Evolutionary conservation across 2,888 invertebrate genomes (phyloP).

Genomic region (Ormyrus thymus): DNA sequence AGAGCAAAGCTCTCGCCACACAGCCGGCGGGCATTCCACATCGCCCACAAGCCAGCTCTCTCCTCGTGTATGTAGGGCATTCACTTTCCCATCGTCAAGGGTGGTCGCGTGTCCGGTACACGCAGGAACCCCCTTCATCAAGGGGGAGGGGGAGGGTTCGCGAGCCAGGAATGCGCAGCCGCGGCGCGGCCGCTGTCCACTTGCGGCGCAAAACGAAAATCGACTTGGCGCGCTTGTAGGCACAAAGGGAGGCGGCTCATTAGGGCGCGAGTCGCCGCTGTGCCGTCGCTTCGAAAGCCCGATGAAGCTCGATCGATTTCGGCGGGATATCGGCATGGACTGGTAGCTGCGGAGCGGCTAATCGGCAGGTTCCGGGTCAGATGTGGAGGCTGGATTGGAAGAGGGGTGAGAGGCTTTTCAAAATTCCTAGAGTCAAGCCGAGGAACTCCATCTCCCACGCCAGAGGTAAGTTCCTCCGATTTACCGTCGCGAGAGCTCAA

Average conservation of each 20-base stretch:
- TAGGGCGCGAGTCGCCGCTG: background rate
- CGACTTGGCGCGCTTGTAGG: conserved; percentile 40
- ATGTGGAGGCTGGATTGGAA: background rate
- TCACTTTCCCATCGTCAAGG: conserved; percentile 32
- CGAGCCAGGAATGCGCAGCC: conserved; percentile 50
- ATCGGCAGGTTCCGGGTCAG: background rate
- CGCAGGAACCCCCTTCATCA: conserved; percentile 7
- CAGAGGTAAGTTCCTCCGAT: conserved; percentile 28
- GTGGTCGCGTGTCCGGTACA: background rate
- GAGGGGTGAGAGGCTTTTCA: background rate
- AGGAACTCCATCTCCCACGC: conserved; percentile 30
- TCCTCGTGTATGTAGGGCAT: conserved; percentile 36
- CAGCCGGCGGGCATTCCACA: background rate
- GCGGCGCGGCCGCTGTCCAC: conserved; percentile 64
- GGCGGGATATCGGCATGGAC: background rate
- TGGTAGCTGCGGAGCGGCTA: too few relatives aligned
- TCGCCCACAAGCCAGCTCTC: background rate
- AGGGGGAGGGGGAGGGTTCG: background rate
- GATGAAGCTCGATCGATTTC: background rate
- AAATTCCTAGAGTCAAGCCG: conserved; percentile 46
- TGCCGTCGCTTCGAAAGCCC: background rate
- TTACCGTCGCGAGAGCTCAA: too few relatives aligned
- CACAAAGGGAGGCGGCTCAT: conserved; percentile 5
- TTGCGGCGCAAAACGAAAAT: conserved; percentile 49
- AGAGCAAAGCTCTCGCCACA: background rate